Evolutionary conservation across 2,113 vertebrate species (phyloP).

Genomic region (Struthio camelus): DNA sequence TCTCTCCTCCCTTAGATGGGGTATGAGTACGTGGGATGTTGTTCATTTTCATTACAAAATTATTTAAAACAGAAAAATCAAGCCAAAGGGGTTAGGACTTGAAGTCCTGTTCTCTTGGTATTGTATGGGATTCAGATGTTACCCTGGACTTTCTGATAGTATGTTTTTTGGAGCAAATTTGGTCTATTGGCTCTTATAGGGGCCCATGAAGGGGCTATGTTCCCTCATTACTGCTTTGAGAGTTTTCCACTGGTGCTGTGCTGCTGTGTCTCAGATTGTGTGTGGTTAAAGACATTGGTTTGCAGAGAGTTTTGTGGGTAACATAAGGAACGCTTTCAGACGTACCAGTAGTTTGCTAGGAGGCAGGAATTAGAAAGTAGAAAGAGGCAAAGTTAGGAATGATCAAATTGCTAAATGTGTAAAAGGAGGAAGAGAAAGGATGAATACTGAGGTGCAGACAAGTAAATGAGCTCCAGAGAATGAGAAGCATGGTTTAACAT

Average conservation of each 20-base stretch:
- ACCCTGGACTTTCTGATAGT: neutral
- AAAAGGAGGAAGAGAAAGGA: neutral
- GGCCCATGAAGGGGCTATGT: neutral
- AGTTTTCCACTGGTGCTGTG: neutral
- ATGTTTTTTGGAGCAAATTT: neutral
- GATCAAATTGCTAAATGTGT: neutral
- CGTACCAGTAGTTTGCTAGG: neutral
- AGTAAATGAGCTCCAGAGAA: neutral
- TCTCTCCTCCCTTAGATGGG: neutral
- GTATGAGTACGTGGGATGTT: neutral
- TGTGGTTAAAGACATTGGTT: neutral
- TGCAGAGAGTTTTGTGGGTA: neutral
- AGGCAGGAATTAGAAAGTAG: neutral
- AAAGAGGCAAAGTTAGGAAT: neutral
- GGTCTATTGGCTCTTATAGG: neutral
- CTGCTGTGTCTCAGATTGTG: neutral
- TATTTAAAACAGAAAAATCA: conserved; percentile 10
- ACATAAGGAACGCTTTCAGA: neutral
- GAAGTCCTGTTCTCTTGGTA: neutral
- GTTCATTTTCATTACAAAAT: conserved; percentile 32
- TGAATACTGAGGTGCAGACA: neutral
- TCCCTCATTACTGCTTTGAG: neutral
- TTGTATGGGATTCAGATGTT: neutral
- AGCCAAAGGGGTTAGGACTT: neutral
- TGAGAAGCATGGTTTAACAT: neutral